Evolutionary conservation across 2,888 invertebrate species (phyloP).

Genomic region (Hirtodrosophila duncani): DNA sequence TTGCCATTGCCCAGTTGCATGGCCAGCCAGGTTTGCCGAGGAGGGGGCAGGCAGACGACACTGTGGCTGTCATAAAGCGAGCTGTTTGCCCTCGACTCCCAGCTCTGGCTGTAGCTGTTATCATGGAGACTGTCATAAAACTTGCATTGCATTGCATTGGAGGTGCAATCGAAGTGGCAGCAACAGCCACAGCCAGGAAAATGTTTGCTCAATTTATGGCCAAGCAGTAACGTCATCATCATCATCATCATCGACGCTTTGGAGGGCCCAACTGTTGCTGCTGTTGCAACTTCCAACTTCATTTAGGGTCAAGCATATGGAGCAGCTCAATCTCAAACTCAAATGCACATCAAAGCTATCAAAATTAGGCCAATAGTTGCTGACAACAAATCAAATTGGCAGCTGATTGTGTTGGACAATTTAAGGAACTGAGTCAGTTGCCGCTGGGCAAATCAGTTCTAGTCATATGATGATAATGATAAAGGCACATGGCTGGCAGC

Average conservation of each 20-base stretch:
- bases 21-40: slow-evolving; percentile 19
- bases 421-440: slow-evolving; percentile 18
- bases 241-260: slow-evolving; percentile 17
- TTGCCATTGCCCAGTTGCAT: slow-evolving; percentile 47
- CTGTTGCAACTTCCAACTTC: slow-evolving; percentile 15
- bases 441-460: no score
- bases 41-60: background rate
- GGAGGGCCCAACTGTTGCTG: slow-evolving; percentile 36
- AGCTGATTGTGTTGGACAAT: slow-evolving; percentile 70
- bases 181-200: slow-evolving; percentile 31
- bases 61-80: slow-evolving; percentile 40
- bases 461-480: slow-evolving; percentile 62
- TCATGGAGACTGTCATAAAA: slow-evolving; percentile 63
- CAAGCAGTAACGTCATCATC: slow-evolving; percentile 31
- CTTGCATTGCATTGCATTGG: slow-evolving; percentile 71
- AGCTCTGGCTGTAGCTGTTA: slow-evolving; percentile 27
- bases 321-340: slow-evolving; percentile 23
- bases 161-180: slow-evolving; percentile 51
- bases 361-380: slow-evolving; percentile 23
- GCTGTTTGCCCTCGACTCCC: slow-evolving; percentile 57
- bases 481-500: slow-evolving; percentile 44
- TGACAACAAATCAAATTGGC: slow-evolving; percentile 56
- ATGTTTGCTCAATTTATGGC: slow-evolving; percentile 72
- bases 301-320: slow-evolving; percentile 47
- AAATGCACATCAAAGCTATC: slow-evolving; percentile 12